A percentile compares a stretch with the other conserved stretches of the same genome.
Evolutionary conservation across 1,140 invertebrate species (phyloP).

Genomic region (Limonius californicus): DNA sequence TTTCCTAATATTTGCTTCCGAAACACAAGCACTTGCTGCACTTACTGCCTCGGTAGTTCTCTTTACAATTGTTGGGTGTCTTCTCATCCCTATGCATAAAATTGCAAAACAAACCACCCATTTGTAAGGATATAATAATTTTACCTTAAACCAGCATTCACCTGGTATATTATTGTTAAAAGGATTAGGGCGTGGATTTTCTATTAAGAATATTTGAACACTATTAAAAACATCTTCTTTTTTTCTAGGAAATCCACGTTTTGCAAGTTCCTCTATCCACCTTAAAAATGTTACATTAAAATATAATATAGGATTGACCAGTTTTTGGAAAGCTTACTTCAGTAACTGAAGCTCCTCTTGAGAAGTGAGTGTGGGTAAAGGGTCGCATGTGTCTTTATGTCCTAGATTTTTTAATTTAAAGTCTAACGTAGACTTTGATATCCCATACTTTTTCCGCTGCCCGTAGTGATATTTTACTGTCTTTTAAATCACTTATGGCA

Average conservation of each 20-base stretch:
- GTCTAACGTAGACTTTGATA: too few relatives aligned
- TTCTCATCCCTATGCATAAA: background rate
- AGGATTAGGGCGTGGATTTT: conserved; percentile 29
- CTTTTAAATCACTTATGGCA: too few relatives aligned
- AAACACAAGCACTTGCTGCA: conserved; percentile 31
- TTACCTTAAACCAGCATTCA: conserved; percentile 33
- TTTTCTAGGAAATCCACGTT: conserved; percentile 18
- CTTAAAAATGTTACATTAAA: background rate
- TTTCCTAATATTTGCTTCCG: conserved; percentile 32
- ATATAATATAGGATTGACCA: too few relatives aligned
- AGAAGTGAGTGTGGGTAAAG: too few relatives aligned
- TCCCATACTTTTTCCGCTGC: too few relatives aligned
- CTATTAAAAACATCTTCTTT: conserved; percentile 19
- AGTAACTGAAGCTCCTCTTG: too few relatives aligned
- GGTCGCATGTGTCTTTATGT: too few relatives aligned
- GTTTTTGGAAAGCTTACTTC: too few relatives aligned
- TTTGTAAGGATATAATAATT: background rate
- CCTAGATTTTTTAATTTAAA: too few relatives aligned
- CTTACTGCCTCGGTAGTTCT: conserved; percentile 1
- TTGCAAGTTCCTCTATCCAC: conserved; percentile 22
- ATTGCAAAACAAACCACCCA: background rate
- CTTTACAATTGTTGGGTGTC: background rate
- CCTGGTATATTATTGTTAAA: conserved; percentile 36
- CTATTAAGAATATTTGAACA: conserved; percentile 21
- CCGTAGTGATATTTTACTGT: too few relatives aligned